phyloP scores from a whole-genome alignment of 2,888 invertebrate genomes.

The Allacma fusca region DNA sequence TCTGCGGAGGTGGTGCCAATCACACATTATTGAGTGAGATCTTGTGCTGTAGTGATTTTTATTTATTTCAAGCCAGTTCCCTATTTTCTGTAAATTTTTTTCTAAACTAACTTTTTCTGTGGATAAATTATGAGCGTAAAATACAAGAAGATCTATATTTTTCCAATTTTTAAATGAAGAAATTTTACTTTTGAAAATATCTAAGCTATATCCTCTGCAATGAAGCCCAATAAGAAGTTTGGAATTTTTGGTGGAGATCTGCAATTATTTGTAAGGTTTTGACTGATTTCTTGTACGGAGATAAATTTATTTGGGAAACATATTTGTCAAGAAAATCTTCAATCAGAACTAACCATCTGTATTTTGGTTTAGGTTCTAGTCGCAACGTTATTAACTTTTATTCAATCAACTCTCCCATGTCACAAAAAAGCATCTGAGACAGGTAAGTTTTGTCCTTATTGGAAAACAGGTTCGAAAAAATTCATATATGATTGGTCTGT shows the following conservation, averaged over 20 bases:
- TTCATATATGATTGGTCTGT: too few relatives aligned
- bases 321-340: too few relatives aligned
- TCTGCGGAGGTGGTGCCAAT: too few relatives aligned
- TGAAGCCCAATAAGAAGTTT: neutral
- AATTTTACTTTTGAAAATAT: neutral
- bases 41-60: too few relatives aligned
- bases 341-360: too few relatives aligned
- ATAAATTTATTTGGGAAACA: too few relatives aligned
- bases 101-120: too few relatives aligned
- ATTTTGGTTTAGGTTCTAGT: constrained; percentile 33
- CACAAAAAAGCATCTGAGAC: constrained; percentile 28
- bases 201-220: neutral
- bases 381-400: constrained; percentile 28
- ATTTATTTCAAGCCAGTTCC: too few relatives aligned
- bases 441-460: neutral
- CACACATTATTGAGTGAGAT: too few relatives aligned
- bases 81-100: too few relatives aligned
- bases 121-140: neutral
- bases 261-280: constrained; percentile 33
- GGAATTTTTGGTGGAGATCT: neutral
- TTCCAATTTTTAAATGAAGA: neutral
- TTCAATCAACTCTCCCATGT: constrained; percentile 34
- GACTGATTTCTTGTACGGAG: neutral
- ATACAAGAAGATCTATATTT: neutral
- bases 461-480: neutral